These are phyloP conservation scores for Eupristina koningsbergeri DNA, from an alignment of 1,140 invertebrate species.

Conservation along the genomic window DNA sequence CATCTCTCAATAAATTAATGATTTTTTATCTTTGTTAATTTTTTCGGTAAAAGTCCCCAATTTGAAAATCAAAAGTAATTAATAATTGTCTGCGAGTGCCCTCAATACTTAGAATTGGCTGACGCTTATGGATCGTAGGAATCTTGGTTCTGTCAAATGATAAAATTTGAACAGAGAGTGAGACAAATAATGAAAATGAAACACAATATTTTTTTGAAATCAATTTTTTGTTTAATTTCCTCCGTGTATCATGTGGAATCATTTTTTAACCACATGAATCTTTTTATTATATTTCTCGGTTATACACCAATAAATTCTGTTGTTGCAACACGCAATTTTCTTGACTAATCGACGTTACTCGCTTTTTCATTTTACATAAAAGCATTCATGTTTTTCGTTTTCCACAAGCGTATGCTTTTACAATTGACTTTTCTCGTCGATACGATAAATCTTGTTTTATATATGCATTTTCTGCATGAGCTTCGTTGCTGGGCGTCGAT, in stretches of 20 bases:
- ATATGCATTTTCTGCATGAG: conserved; percentile 7
- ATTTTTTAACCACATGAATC: conserved; percentile 50
- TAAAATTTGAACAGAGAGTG: conserved; percentile 33
- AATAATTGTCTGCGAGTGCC: too few species aligned
- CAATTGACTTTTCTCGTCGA: conserved; percentile 16
- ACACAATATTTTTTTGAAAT: conserved; percentile 47
- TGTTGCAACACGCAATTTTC: conserved; percentile 29
- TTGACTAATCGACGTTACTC: conserved; percentile 40
- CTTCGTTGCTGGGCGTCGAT: conserved; percentile 3
- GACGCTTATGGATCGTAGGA: conserved; percentile 51
- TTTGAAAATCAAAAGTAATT: too few species aligned
- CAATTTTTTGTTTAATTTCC: conserved; percentile 45
- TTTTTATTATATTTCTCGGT: conserved; percentile 62
- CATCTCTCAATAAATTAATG: too few species aligned
- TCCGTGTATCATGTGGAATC: conserved; percentile 39
- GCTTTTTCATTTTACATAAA: not conserved
- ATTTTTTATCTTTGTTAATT: too few species aligned
- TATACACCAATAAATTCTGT: conserved; percentile 58
- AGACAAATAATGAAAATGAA: conserved; percentile 49
- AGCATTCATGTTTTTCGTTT: not conserved
- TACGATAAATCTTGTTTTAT: conserved; percentile 23
- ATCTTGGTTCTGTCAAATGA: conserved; percentile 65
- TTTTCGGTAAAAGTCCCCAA: too few species aligned
- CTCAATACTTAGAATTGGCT: too few species aligned
- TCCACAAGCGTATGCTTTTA: conserved; percentile 1